Evolutionary conservation across 2,797 vertebrate genomes (phyloP), one percentile per base, ranked within the genome.

Genomic region (Hyperoplus immaculatus): DNA sequence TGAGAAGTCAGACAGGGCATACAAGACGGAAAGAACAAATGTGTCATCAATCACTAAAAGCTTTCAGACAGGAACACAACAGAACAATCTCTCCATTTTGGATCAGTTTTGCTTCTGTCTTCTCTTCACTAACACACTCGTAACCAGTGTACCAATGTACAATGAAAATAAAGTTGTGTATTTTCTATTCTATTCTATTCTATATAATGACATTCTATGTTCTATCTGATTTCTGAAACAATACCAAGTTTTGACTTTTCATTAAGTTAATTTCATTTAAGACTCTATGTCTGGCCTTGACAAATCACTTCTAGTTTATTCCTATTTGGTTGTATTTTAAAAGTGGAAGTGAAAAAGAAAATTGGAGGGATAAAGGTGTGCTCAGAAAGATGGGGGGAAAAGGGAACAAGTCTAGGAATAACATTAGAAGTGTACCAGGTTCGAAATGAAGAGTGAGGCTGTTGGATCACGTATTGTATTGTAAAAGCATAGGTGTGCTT

Each of bases 1-100:
- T 49, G 67, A 62, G 41, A 12, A 51, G 66, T 61, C 75, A 66
- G 43, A 64, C 43, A 36, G 61, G 50, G 39, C 65, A 74, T 70
- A 82, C 45, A 66, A 64, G 66, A 66, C 18, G 21, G 21, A 57
- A 18, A 13, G 43, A 18, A 39, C 43, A 74, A 69, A 69, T 61
- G 10, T 61, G 70, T 69, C 59, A 69, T 59, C 70, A 57, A 53
- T 74, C 49, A 66, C 29, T 45, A 64, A 69, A 72, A 49, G 69
- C 73, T 72, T 63, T 14, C 41, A 45, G 63, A 72, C 61, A 38
- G 36, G 10, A 45, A 59, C 53, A 62, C 70, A 47, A 14, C 29
- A 68, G 18, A 57, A 64, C 4, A 36, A 49, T 49, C 18, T 4
- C 5, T 13, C 46, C 15, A 29, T 13, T 53, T 39, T 38, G 46